Base-by-base conservation (phyloP, 1,140 invertebrate genomes). In the Leptonema lineaticorne region DNA sequence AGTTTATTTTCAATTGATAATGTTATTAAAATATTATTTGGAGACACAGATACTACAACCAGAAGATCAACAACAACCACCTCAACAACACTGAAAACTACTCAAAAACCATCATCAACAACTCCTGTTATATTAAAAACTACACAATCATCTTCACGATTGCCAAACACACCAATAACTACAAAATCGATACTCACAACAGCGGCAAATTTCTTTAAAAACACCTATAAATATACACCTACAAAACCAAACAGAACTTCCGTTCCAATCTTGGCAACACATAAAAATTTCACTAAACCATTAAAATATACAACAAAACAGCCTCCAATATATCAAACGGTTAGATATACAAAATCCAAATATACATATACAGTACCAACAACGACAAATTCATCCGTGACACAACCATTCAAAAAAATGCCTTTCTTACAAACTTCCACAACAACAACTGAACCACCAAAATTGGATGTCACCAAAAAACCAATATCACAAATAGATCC, bases 1-100 rank as follows among this genome's bases (percentile, higher is more conserved):
- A 79, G 81, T 27, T 81, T 82, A 48, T 85, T 85, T 69, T 86
- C 85, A 0, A 79, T 87, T 24, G 85, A 85, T 65, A 85, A 78
- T 68, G 83, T 87, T 1, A 74, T 87, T 5, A 80, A 86, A 71
- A 69, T 87, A 2, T 73, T 87, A 22, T 80, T 87, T 22, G 80
- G 83, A 62, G 81, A 82, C 59, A 78, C 72, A 45, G 80, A 79
- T 56, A 71, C 77, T 18, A 63, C 68, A n/a, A 69, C 66, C 20
- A 69, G 29, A 50, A 46, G 62, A 30, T 68, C 63, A 24, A 46
- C 70, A 45, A 70, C 73, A 29, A 69, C 69, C 14, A 67, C 74
- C 7, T 70, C 73, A 56, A 75, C 68, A 29, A 70, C 75, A 11
- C n/a, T n/a, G n/a, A n/a, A n/a, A n/a, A n/a, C n/a, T n/a, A 73